Evolutionary conservation across 1,140 invertebrate genomes (phyloP).

Genomic region (Hormaphis cornu): DNA sequence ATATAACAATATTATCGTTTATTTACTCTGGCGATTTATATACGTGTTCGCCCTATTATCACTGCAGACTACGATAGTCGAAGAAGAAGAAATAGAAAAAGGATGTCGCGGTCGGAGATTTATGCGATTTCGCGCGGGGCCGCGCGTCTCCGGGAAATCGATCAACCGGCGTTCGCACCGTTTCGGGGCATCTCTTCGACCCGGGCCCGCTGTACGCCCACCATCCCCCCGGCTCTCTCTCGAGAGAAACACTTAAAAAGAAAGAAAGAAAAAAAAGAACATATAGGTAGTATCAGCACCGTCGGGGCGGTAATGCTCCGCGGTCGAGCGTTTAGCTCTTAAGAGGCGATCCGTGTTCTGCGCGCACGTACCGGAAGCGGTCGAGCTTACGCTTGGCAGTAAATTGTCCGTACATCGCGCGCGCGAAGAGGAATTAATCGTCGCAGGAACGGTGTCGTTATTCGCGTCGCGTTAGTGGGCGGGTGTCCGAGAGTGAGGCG

Average conservation of each 20-base stretch:
- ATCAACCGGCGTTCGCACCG: slow-evolving; percentile 16
- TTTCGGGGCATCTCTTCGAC: neutral
- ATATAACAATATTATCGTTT: too few species aligned
- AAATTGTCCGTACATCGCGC: neutral
- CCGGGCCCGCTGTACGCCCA: neutral
- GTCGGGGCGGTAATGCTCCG: too few species aligned
- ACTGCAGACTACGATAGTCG: too few species aligned
- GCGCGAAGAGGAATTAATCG: neutral
- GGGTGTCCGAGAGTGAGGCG: too few species aligned
- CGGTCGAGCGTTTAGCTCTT: neutral
- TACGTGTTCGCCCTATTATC: too few species aligned
- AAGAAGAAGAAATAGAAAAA: too few species aligned
- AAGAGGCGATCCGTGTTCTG: slow-evolving; percentile 27
- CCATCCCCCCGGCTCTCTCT: neutral
- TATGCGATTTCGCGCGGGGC: slow-evolving; percentile 8
- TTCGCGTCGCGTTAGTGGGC: too few species aligned
- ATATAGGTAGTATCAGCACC: too few species aligned
- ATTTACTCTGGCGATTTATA: too few species aligned
- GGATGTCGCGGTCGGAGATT: neutral
- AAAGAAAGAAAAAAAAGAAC: too few species aligned
- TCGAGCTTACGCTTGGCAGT: slow-evolving; percentile 6
- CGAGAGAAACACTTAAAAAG: neutral
- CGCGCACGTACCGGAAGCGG: neutral
- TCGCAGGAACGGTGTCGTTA: too few species aligned
- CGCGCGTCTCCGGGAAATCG: slow-evolving; percentile 5